Evolutionary conservation across 92 coral and sea anemone genomes (phyloP).

Genomic region (Siderastrea radians): DNA sequence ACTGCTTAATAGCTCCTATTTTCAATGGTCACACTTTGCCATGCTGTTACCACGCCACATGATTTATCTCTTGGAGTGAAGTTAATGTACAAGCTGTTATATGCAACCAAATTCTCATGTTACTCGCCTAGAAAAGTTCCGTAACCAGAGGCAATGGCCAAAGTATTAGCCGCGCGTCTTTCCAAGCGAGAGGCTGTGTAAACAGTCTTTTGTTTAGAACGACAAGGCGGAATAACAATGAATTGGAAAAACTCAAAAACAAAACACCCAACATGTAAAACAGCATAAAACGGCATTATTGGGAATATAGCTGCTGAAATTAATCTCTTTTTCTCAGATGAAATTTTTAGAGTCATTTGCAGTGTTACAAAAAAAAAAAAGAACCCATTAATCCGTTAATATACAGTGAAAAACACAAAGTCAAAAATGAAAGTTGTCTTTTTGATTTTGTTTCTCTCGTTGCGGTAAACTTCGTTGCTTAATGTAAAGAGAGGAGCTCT

Average conservation of each 20-base stretch:
- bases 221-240: slow-evolving; percentile 36
- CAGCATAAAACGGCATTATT: slow-evolving; percentile 17
- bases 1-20: too few species aligned
- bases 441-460: background rate
- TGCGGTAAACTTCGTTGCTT: background rate
- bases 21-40: too few species aligned
- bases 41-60: background rate
- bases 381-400: background rate
- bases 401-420: background rate
- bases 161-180: slow-evolving; percentile 34
- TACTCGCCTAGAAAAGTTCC: background rate
- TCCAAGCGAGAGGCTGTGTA: slow-evolving; percentile 41
- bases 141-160: slow-evolving; percentile 36
- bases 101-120: slow-evolving; percentile 37
- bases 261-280: slow-evolving; percentile 2
- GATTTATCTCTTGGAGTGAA: background rate
- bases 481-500: background rate
- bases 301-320: slow-evolving; percentile 29
- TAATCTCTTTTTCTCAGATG: background rate
- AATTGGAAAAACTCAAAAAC: slow-evolving; percentile 1
- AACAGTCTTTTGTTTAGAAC: slow-evolving; percentile 35
- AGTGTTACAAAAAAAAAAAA: slow-evolving; percentile 4
- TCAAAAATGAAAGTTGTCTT: background rate
- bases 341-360: slow-evolving; percentile 5
- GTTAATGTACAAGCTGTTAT: slow-evolving; percentile 46